Evolutionary conservation across 30 jellyfish, hydroid and myxozoan species (phyloP).

Genomic region (Aurelia coerulea): DNA sequence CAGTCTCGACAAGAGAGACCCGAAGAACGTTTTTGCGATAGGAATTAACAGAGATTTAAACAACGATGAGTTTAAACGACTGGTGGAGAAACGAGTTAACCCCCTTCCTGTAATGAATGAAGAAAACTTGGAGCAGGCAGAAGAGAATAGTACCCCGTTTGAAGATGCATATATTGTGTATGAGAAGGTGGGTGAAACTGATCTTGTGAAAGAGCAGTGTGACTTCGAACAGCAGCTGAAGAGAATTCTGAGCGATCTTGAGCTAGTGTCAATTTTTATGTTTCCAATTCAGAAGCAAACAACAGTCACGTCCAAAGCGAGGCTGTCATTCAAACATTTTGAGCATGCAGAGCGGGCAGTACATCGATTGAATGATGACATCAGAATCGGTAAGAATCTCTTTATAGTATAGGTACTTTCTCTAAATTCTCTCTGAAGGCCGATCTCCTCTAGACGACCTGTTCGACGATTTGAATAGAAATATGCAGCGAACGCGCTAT

Average conservation of each 20-base stretch:
- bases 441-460: not conserved
- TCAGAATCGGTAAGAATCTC: not conserved
- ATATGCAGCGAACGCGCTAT: too few species aligned
- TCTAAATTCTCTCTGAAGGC: not conserved
- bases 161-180: constrained; percentile 4
- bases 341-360: constrained; percentile 35
- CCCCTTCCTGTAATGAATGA: not conserved
- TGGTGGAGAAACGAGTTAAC: not conserved
- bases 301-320: constrained; percentile 8
- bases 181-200: not conserved
- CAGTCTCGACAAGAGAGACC: constrained; percentile 10
- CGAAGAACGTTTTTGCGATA: not conserved
- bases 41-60: not conserved
- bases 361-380: not conserved
- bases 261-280: not conserved
- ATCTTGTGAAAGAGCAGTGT: not conserved
- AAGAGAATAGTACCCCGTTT: not conserved
- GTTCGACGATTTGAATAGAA: too few species aligned
- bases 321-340: not conserved
- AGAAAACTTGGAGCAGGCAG: constrained; percentile 3
- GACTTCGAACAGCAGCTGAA: not conserved
- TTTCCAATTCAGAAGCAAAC: constrained; percentile 1
- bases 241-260: not conserved
- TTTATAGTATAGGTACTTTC: not conserved
- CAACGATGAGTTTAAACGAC: constrained; percentile 20